phyloP scores from a whole-genome alignment of 2,888 invertebrate species.

The Belgica antarctica region DNA sequence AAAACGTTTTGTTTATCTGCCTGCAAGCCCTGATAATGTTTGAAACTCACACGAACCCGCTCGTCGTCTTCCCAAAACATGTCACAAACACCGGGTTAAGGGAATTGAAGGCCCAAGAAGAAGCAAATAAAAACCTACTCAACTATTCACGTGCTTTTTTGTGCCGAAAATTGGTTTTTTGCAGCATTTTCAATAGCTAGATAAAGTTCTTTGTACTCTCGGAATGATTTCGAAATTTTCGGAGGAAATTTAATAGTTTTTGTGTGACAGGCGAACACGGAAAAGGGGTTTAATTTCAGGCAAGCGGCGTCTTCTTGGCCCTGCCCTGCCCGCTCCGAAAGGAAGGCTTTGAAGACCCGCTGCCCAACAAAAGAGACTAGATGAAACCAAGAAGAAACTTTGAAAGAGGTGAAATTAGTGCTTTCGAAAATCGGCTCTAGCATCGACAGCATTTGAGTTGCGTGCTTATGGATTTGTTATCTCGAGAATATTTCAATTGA shows the following conservation, averaged over 20 bases:
- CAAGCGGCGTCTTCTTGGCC: neutral
- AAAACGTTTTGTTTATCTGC: conserved; percentile 11
- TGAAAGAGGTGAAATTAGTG: neutral
- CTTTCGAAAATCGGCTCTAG: no score
- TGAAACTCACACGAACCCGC: neutral
- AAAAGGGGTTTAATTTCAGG: neutral
- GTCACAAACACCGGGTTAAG: neutral
- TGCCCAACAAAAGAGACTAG: neutral
- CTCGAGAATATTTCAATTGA: no score
- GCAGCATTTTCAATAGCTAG: neutral
- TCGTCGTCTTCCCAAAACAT: no score
- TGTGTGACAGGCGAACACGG: neutral
- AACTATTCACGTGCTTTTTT: conserved; percentile 14
- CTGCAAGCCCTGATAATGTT: conserved; percentile 11
- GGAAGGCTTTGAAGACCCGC: neutral
- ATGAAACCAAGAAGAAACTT: neutral
- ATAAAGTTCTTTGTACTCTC: no score
- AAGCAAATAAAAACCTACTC: neutral
- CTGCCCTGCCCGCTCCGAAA: neutral
- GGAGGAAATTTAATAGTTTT: conserved; percentile 6
- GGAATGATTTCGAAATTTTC: neutral
- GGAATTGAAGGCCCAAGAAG: neutral
- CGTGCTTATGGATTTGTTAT: no score
- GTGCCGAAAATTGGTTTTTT: conserved; percentile 1
- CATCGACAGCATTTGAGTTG: no score